These are phyloP conservation scores for Sericinus montela DNA, from an alignment of 2,888 invertebrate species.

Conservation along the genomic window DNA sequence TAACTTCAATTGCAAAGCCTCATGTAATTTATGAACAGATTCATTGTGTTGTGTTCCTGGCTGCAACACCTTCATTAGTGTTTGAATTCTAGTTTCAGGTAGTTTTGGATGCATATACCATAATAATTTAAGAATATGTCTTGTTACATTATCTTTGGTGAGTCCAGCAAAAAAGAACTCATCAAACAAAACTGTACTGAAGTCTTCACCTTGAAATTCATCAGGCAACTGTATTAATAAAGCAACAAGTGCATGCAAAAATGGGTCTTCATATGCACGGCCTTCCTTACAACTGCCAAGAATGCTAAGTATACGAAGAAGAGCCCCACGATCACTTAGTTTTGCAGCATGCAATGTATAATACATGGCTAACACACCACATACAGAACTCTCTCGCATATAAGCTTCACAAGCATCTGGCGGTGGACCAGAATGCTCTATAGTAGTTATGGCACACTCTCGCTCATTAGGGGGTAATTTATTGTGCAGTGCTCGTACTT, in stretches of 20 bases:
- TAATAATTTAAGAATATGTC: conserved; percentile 93
- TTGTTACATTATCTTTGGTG: conserved; percentile 92
- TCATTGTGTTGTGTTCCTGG: conserved; percentile 90
- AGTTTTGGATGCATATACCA: conserved; percentile 95
- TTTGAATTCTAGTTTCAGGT: conserved; percentile 87
- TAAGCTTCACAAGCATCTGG: conserved; percentile 96
- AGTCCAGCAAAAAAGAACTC: conserved; percentile 96
- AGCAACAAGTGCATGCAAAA: conserved; percentile 93
- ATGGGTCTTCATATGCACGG: conserved; percentile 96
- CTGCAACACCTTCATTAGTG: conserved; percentile 89
- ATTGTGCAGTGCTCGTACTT: conserved; percentile 89
- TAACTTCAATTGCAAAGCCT: conserved; percentile 88
- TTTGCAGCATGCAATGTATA: conserved; percentile 94
- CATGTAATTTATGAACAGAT: conserved; percentile 89
- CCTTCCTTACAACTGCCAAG: conserved; percentile 95
- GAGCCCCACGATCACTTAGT: conserved; percentile 87
- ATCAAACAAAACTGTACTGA: conserved; percentile 96
- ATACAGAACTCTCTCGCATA: conserved; percentile 93
- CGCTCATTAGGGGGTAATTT: conserved; percentile 96
- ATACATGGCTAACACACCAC: conserved; percentile 96
- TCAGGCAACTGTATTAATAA: conserved; percentile 92
- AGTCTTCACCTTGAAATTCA: conserved; percentile 95
- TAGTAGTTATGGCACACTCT: conserved; percentile 94
- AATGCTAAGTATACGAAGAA: conserved; percentile 92
- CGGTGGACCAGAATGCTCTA: conserved; percentile 95